Evolutionary conservation across 2,888 invertebrate genomes (phyloP), one percentile per base, ranked within the genome.

Genomic region (Eilema depressum): DNA sequence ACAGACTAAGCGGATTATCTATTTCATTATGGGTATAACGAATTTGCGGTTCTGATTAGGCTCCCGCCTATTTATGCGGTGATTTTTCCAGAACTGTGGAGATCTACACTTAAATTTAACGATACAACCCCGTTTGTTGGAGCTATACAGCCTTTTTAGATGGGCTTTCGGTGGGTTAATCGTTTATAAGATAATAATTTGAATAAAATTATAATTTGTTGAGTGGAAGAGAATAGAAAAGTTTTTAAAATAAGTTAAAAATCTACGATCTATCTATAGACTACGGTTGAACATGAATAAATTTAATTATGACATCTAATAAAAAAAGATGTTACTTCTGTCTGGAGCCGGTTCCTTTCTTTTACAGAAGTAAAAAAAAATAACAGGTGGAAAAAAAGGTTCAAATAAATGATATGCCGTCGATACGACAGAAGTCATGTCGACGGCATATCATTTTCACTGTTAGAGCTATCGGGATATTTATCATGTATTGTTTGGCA

Each of bases 1-100:
- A 80, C 79, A 76, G 85, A 83, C 85, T 85, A 80, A 75, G 59
- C 70, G 83, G 87, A 88, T 90, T 88, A 89, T 86, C 85, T 86
- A 75, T 78, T 81, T 81, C 73, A 82, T 83, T 77, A 69, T 72
- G 68, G 68, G 28, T 73, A 70, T 75, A 79, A 79, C 75, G 80
- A 82, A 82, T 79, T 79, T 75, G 79, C 26, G 73, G 72, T 65
- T 65, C 69, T 82, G 74, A 74, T 80, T 82, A 83, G 75, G 75
- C 75, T 74, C 61, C 12, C 72, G 69, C 74, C 72, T 67, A 77
- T 63, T 73, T 69, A 41, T 71, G 76, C 62, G 59, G 68, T 66
- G 60, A 74, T 73, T 77, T 77, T 81, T 69, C 60, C 69, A 14
- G 47, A 66, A 66, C 66, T 75, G 53, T 65, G 68, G 56, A n/a